These are phyloP conservation scores for Geotrypetes seraphini DNA, from an alignment of 2,797 vertebrate genomes.

Conservation along the genomic window DNA sequence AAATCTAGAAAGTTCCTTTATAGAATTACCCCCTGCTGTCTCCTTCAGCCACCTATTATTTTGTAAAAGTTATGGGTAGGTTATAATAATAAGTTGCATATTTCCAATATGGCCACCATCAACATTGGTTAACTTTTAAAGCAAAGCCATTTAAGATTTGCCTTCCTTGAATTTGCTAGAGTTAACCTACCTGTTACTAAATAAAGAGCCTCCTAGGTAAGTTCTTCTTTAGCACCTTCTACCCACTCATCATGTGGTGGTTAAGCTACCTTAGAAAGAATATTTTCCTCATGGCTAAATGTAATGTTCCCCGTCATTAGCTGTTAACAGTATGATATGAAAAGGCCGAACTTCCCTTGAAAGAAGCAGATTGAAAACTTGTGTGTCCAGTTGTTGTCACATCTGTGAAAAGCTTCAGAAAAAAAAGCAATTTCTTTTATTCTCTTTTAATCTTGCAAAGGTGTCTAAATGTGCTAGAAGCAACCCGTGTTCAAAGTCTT, in stretches of 20 bases:
- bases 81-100: too few species aligned
- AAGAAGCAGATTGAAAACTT: conserved; percentile 60
- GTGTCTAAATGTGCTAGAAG: conserved; percentile 52
- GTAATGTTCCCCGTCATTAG: conserved; percentile 21
- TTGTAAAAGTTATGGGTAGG: too few species aligned
- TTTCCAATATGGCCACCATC: too few species aligned
- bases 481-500: conserved; percentile 56
- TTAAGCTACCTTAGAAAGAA: conserved; percentile 36
- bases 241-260: conserved; percentile 33
- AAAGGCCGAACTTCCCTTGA: conserved; percentile 46
- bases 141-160: too few species aligned
- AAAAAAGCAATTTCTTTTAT: conserved; percentile 46
- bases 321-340: conserved; percentile 36
- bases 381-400: conserved; percentile 47
- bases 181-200: too few species aligned
- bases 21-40: too few species aligned
- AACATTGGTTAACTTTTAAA: too few species aligned
- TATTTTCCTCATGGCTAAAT: conserved; percentile 45
- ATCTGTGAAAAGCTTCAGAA: conserved; percentile 41
- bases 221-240: conserved; percentile 35
- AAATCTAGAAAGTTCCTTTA: too few species aligned
- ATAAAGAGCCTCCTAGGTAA: too few species aligned
- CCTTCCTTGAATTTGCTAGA: too few species aligned
- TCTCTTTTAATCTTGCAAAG: conserved; percentile 61
- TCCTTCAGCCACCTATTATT: too few species aligned